Base-by-base conservation (phyloP, 2,888 invertebrate species). In the Diogma glabrata region DNA sequence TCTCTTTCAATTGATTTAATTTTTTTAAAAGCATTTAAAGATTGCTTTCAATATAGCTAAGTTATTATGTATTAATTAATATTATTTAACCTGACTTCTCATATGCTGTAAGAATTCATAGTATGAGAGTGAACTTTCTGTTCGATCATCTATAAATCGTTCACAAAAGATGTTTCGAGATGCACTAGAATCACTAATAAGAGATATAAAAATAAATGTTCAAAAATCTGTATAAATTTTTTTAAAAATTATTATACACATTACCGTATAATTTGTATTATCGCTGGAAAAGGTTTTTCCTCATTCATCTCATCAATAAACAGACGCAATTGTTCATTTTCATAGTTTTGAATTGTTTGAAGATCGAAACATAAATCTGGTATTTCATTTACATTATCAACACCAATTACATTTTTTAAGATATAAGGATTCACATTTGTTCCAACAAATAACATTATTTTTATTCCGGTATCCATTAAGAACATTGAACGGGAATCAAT, bases 81-180 rank as follows among this genome's bases (percentile, higher is more conserved):
- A 66, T 65, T 84, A 91, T 78, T 91, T 91, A 72, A 92, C 82
- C 76, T 89, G 87, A 61, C 79, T 79, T 72, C 90, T 87, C 61
- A 93, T 76, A 74, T 95, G 93, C 72, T 97, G 95, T 69, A 99
- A 77, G 75, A 99, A 99, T 78, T 99, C 97, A 71, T 92, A 90
- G 75, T 97, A 97, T 59, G 94, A 93, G 73, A 94, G 83, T 51
- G 91, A 84, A 52, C 88, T 87, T 69, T 99, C 97, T 55, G 88
- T 83, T 63, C 95, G 78, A 72, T 99, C 99, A 70, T 99, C 97
- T 47, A 95, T 78, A 63, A 99, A 78, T 61, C 84, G 82, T 64
- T 94, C 90, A 55, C 87, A 82, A 72, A 99, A 94, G 59, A 82
- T 68, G 52, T 78, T 76, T 58, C 90, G 79, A 53, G 82, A 78